Percentiles rank a stretch among this genome's conserved stretches.
These are phyloP conservation scores for Clamator glandarius DNA, from an alignment of 2,797 vertebrate species.

Conservation along the genomic window DNA sequence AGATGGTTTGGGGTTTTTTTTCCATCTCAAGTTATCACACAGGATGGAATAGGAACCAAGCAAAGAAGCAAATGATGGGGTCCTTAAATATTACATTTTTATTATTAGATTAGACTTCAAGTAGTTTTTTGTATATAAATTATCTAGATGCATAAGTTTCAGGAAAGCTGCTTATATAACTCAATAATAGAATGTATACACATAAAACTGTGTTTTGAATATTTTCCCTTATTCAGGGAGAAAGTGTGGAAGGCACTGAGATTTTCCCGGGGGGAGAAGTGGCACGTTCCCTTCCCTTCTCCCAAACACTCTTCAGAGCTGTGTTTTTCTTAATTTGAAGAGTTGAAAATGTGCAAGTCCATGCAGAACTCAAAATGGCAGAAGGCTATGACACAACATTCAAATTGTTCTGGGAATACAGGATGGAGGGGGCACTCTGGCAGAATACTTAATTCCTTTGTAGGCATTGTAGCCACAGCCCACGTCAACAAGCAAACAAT, in stretches of 20 bases:
- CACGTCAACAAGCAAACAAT: background rate
- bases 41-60: background rate
- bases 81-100: background rate
- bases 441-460: conserved; percentile 36
- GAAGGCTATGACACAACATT: conserved; percentile 6
- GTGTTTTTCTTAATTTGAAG: background rate
- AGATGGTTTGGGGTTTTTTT: background rate
- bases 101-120: background rate
- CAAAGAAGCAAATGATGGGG: background rate
- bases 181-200: background rate
- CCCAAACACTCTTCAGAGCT: background rate
- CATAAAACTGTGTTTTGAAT: background rate
- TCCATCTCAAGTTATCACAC: background rate
- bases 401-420: conserved; percentile 53
- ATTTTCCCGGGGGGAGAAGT: background rate
- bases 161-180: background rate
- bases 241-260: background rate
- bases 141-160: background rate
- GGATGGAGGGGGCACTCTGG: conserved; percentile 49
- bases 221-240: background rate
- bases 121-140: background rate
- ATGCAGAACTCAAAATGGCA: conserved; percentile 36
- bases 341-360: conserved; percentile 2
- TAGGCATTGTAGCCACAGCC: conserved; percentile 41
- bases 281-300: background rate